A percentile compares a stretch with the other conserved stretches of the same genome.
Conservation (phyloP, 2,888 invertebrate genomes). For the Idaea straminata region DNA sequence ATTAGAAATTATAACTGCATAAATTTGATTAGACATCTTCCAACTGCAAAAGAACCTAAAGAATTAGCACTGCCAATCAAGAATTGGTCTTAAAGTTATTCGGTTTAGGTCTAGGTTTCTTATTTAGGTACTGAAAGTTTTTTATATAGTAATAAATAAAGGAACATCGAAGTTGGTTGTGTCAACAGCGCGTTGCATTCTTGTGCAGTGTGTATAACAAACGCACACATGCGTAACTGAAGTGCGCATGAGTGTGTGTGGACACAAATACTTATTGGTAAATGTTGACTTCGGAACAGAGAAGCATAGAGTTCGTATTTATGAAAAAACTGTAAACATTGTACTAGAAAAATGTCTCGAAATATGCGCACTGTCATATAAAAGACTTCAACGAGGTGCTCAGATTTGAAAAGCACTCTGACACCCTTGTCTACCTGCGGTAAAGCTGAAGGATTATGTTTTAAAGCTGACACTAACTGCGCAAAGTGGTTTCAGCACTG, state of each 20-base stretch:
- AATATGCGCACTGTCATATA: too few species aligned
- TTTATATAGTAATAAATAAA: constrained; percentile 79
- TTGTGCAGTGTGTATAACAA: constrained; percentile 70
- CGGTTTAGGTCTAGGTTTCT: constrained; percentile 30
- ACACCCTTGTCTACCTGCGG: too few species aligned
- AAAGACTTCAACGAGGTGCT: too few species aligned
- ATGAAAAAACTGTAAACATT: too few species aligned
- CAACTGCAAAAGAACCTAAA: constrained; percentile 41
- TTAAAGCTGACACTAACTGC: too few species aligned
- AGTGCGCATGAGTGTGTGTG: constrained; percentile 48
- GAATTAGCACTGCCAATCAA: constrained; percentile 13
- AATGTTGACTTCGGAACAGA: constrained; percentile 71
- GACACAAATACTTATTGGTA: constrained; percentile 77
- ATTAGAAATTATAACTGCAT: constrained; percentile 40
- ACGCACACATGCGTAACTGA: constrained; percentile 39
- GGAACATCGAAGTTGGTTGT: constrained; percentile 79
- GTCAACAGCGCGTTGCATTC: constrained; percentile 80
- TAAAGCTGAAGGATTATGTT: too few species aligned
- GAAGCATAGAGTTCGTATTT: constrained; percentile 6
- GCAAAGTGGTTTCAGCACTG: too few species aligned
- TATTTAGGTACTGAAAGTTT: constrained; percentile 45
- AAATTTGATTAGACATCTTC: constrained; percentile 19
- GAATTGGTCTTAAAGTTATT: constrained; percentile 8
- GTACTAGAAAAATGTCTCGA: too few species aligned
- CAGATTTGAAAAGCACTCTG: too few species aligned